Evolutionary conservation across 1,140 invertebrate genomes (phyloP).

Genomic region (Macrocentrus cingulum): DNA sequence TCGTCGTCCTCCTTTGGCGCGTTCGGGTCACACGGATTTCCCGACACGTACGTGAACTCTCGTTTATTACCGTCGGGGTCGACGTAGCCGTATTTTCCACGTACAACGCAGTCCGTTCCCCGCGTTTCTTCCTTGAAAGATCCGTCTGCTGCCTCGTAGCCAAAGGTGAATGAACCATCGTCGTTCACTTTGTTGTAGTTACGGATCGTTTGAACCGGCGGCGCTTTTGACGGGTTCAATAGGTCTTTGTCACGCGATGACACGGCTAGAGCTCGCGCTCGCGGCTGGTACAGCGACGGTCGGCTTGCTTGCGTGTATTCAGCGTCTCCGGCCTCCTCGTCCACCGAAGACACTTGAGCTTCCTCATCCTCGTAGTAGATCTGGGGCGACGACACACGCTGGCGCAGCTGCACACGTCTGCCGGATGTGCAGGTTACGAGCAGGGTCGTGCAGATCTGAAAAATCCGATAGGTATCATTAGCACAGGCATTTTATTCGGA

Average conservation of each 20-base stretch:
- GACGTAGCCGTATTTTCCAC: slow-evolving; percentile 86
- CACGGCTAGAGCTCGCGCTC: slow-evolving; percentile 45
- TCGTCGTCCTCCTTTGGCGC: slow-evolving; percentile 70
- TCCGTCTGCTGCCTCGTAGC: slow-evolving; percentile 86
- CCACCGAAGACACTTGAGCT: slow-evolving; percentile 16
- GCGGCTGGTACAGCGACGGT: slow-evolving; percentile 11
- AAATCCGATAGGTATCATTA: no score
- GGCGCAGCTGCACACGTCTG: slow-evolving; percentile 47
- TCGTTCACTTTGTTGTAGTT: slow-evolving; percentile 83
- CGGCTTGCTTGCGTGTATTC: slow-evolving; percentile 31
- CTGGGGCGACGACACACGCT: slow-evolving; percentile 45
- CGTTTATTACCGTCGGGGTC: slow-evolving; percentile 86
- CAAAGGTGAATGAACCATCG: slow-evolving; percentile 84
- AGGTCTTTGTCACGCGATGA: slow-evolving; percentile 59
- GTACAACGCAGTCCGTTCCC: slow-evolving; percentile 82
- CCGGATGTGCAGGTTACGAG: slow-evolving; percentile 40
- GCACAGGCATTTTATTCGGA: no score
- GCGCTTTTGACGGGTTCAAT: slow-evolving; percentile 63
- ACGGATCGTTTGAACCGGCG: slow-evolving; percentile 76
- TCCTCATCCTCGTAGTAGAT: slow-evolving; percentile 54
- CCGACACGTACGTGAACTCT: slow-evolving; percentile 87
- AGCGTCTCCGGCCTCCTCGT: slow-evolving; percentile 37
- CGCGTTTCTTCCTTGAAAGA: slow-evolving; percentile 87
- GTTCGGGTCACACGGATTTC: slow-evolving; percentile 85
- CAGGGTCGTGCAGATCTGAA: not conserved